Base-by-base conservation (phyloP, 2,113 vertebrate species). In the Charina bottae region DNA sequence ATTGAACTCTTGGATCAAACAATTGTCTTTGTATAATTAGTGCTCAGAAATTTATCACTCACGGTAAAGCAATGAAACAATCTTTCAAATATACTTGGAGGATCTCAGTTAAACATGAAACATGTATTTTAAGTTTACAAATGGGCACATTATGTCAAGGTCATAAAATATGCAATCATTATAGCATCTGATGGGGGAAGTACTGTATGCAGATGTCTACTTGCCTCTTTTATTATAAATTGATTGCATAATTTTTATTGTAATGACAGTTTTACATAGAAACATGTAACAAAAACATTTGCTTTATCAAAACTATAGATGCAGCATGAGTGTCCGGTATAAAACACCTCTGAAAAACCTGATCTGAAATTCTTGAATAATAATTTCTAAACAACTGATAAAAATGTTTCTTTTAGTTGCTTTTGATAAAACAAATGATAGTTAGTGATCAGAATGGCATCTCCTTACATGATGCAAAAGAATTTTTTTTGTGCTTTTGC, bases 181-280 rank as follows among this genome's bases (percentile, higher is more conserved):
- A 94, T 94, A 93, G 91, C 92, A 95, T 96, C 94, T 96, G 96
- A 97, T 96, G 91, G 96, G 94, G 90, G 93, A 97, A 97, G 97
- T 93, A 87, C 96, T 97, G 92, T 94, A 87, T 95, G 94, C 87
- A 96, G 93, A 96, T 96, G 92, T 97, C 92, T 96, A 85, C 94
- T 96, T 97, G 93, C 94, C 89, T 96, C 89, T 96, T 97, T 97
- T 96, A 55, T 85, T 49, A 92, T 95, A 95, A 97, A 97, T 97
- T 96, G 92, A 95, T 90, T 93, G 13, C 93, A 78, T 96, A 92
- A n/a, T 94, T 96, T 97, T 96, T 97, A 96, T 97, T 97, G 96
- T 92, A 96, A 92, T 93, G 91, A 94, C 93, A 96, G 95, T 4
- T 90, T 93, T 92, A 96, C 89, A 93, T 56, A 94, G 13, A 96